Conservation (phyloP, 2,888 invertebrate genomes). For the Sinhomidia bicolor region DNA sequence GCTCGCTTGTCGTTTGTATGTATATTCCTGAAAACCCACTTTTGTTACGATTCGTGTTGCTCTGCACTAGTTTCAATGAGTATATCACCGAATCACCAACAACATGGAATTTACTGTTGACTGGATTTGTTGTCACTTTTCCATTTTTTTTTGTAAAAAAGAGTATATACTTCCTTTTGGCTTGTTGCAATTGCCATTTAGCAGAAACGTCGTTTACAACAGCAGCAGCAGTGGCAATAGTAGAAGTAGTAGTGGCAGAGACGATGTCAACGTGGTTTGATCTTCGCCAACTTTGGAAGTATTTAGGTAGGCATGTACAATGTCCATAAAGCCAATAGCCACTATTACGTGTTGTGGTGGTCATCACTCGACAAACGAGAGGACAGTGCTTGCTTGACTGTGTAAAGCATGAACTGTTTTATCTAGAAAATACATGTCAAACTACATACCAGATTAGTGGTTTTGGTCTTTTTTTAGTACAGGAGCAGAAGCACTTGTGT, state of each 20-base stretch:
- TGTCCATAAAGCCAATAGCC: background rate
- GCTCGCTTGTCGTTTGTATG: background rate
- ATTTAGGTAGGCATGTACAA: background rate
- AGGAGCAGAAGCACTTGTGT: conserved; percentile 34
- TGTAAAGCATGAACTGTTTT: background rate
- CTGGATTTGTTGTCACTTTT: conserved; percentile 10
- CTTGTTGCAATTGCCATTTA: background rate
- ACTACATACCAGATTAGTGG: conserved; percentile 7
- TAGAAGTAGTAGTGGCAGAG: no score
- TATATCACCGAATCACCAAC: no score
- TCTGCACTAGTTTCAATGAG: no score
- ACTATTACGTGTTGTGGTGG: conserved; percentile 5
- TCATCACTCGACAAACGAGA: conserved; percentile 20
- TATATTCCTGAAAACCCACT: no score
- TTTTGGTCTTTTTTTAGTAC: conserved; percentile 30
- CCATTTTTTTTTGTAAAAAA: background rate
- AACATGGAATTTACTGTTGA: background rate
- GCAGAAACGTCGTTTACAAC: background rate
- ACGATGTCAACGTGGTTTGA: conserved; percentile 10
- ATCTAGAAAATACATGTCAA: background rate
- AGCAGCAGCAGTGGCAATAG: no score
- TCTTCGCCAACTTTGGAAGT: background rate
- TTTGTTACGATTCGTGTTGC: no score
- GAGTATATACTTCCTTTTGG: background rate
- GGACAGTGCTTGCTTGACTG: background rate